phyloP scores from a whole-genome alignment of 2,888 invertebrate species.

The Biston stratarius region DNA sequence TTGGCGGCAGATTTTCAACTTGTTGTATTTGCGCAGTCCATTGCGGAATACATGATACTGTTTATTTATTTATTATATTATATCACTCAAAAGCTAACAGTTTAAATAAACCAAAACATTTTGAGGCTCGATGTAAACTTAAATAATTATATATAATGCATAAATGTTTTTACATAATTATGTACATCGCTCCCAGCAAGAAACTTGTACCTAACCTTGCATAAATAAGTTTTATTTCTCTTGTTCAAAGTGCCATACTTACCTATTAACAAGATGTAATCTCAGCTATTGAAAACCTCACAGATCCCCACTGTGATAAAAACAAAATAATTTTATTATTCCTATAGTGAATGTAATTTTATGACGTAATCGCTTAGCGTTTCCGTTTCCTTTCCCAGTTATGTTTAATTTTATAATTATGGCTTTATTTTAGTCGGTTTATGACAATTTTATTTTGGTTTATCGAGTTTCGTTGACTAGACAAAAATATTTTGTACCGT shows the following conservation, averaged over 20 bases:
- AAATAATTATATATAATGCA: too few species aligned
- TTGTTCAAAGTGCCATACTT: constrained; percentile 11
- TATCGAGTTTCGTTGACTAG: not conserved
- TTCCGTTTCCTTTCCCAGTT: constrained; percentile 43
- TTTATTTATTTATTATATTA: too few species aligned
- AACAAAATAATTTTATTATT: constrained; percentile 65
- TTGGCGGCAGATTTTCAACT: too few species aligned
- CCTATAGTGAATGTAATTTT: constrained; percentile 52
- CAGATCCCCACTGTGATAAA: constrained; percentile 74
- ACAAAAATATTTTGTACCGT: not conserved
- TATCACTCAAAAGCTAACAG: too few species aligned
- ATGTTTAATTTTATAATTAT: constrained; percentile 27
- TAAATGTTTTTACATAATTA: too few species aligned
- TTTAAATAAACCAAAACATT: too few species aligned
- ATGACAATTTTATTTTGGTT: constrained; percentile 14
- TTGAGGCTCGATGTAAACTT: too few species aligned
- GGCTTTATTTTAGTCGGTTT: not conserved
- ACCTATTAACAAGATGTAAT: constrained; percentile 7
- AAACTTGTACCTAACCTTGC: too few species aligned
- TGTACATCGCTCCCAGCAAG: too few species aligned
- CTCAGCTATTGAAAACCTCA: constrained; percentile 63
- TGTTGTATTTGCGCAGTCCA: too few species aligned
- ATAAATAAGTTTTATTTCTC: not conserved
- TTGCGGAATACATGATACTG: too few species aligned
- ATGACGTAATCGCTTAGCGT: constrained; percentile 59